A percentile compares a stretch with the other conserved stretches of the same genome.
Evolutionary conservation across 2,113 vertebrate genomes (phyloP).

Genomic region (Neopipo cinnamomea): DNA sequence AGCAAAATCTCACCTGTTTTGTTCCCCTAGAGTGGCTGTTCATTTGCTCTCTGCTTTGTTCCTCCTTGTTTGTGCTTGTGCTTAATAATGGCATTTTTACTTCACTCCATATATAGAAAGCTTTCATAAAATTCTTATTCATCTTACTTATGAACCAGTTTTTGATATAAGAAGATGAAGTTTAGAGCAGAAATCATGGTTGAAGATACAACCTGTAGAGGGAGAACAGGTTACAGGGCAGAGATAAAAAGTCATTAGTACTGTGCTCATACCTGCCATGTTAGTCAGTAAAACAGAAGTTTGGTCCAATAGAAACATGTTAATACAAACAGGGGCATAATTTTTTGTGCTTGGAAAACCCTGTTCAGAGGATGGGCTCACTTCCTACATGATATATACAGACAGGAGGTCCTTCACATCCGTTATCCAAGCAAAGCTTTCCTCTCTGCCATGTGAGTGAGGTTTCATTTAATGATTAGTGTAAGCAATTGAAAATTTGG

Average conservation of each 20-base stretch:
- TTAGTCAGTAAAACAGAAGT: background rate
- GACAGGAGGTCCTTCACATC: background rate
- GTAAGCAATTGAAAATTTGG: background rate
- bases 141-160: background rate
- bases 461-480: background rate
- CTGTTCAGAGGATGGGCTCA: background rate
- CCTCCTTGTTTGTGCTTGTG: background rate
- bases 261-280: background rate
- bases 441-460: background rate
- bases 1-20: background rate
- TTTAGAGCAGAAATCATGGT: background rate
- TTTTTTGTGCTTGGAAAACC: background rate
- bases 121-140: background rate
- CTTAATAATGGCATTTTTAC: background rate
- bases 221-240: background rate
- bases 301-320: background rate
- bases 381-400: background rate
- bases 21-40: background rate
- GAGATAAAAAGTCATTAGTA: background rate
- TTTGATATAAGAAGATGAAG: background rate
- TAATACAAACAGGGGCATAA: background rate
- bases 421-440: background rate
- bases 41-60: background rate
- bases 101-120: background rate
- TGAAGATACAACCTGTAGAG: background rate